These are phyloP conservation scores for Laupala kohalensis DNA, from an alignment of 1,140 invertebrate genomes.

Conservation along the genomic window DNA sequence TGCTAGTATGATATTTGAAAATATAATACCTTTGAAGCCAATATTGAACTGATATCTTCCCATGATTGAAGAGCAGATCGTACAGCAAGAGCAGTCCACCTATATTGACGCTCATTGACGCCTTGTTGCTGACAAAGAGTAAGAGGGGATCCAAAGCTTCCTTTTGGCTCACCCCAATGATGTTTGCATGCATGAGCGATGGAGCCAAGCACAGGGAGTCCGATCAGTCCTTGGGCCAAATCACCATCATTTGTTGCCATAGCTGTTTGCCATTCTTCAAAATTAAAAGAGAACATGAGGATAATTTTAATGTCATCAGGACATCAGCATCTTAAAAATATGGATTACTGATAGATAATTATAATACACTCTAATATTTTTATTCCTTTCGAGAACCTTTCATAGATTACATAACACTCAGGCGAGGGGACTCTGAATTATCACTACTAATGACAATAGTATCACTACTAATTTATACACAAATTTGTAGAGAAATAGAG, in stretches of 20 bases:
- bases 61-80: slow-evolving; percentile 32
- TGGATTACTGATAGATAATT: too few species aligned
- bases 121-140: slow-evolving; percentile 29
- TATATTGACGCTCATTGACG: slow-evolving; percentile 37
- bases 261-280: slow-evolving; percentile 31
- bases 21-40: slow-evolving; percentile 41
- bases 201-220: slow-evolving; percentile 30
- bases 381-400: too few species aligned
- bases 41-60: slow-evolving; percentile 40
- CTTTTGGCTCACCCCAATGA: slow-evolving; percentile 28
- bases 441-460: too few species aligned
- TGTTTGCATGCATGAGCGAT: slow-evolving; percentile 31
- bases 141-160: slow-evolving; percentile 25
- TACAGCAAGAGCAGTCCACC: slow-evolving; percentile 36
- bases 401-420: too few species aligned
- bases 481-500: too few species aligned
- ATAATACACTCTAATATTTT: too few species aligned
- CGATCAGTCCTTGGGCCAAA: slow-evolving; percentile 19
- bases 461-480: too few species aligned
- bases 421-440: too few species aligned
- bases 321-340: too few species aligned
- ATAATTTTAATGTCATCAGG: too few species aligned
- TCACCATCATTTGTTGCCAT: slow-evolving; percentile 24
- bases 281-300: neutral
- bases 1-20: too few species aligned